phyloP scores from a whole-genome alignment of 2,113 vertebrate genomes.

The Platysteira castanea region DNA sequence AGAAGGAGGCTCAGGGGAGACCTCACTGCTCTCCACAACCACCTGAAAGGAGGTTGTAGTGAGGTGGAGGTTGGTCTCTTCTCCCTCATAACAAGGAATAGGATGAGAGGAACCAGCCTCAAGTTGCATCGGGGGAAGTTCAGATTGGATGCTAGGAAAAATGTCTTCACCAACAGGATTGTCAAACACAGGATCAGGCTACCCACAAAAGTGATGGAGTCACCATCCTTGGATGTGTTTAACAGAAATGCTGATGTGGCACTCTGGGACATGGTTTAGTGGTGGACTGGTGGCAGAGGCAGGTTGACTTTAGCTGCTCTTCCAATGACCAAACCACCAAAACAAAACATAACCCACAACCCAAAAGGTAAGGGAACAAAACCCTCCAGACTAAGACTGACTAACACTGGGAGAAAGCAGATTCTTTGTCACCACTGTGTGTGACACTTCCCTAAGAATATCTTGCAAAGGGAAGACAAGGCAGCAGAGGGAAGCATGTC shows the following conservation, averaged over 20 bases:
- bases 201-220: background rate
- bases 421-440: fast-evolving
- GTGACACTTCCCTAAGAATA: background rate
- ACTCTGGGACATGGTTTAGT: background rate
- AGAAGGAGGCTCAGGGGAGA: background rate
- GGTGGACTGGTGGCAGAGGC: background rate
- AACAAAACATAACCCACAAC: background rate
- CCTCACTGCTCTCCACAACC: background rate
- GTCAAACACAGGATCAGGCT: background rate
- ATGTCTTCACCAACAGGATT: background rate
- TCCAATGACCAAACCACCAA: background rate
- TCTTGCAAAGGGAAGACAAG: background rate
- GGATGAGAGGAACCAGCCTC: background rate
- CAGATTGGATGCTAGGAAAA: background rate
- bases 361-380: background rate
- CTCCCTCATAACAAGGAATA: background rate
- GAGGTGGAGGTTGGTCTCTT: background rate
- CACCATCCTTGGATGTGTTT: background rate
- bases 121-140: background rate
- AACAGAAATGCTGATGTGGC: background rate
- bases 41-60: background rate
- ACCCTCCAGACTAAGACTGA: background rate
- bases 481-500: background rate
- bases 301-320: background rate
- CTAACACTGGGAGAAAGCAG: background rate